Percentiles rank a stretch among this genome's conserved stretches.
Evolutionary conservation across 2,888 invertebrate genomes (phyloP).

Genomic region (Limnephilus marmoratus): DNA sequence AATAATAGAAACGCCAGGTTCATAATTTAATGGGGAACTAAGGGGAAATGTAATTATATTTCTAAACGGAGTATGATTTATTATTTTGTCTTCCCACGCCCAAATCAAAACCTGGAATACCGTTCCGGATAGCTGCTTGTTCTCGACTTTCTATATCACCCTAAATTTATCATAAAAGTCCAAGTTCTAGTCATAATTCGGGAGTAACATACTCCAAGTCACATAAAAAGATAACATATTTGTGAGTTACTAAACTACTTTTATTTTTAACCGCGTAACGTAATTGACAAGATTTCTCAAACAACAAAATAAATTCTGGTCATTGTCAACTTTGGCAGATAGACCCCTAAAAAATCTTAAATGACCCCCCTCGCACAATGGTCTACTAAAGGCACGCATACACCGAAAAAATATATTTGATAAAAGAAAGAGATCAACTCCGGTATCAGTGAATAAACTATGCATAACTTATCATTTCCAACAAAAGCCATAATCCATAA

Average conservation of each 20-base stretch:
- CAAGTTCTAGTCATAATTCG: too few relatives aligned
- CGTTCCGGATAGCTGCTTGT: too few relatives aligned
- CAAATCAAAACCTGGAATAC: too few relatives aligned
- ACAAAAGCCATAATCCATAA: conserved; percentile 24
- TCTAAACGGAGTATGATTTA: too few relatives aligned
- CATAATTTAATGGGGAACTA: too few relatives aligned
- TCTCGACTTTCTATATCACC: too few relatives aligned
- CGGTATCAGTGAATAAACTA: background rate
- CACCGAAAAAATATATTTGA: background rate
- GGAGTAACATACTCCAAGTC: too few relatives aligned
- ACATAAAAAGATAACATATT: background rate
- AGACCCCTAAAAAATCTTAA: background rate
- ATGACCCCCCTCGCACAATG: background rate
- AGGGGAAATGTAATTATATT: too few relatives aligned
- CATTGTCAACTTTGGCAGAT: background rate
- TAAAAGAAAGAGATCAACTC: conserved; percentile 5
- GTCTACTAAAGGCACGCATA: background rate
- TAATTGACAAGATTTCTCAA: background rate
- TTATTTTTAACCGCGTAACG: background rate
- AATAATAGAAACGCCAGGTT: too few relatives aligned
- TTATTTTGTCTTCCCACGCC: too few relatives aligned
- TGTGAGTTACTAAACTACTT: too few relatives aligned
- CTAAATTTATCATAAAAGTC: too few relatives aligned
- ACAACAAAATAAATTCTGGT: background rate
- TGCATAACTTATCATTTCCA: background rate